Percentiles rank a stretch among this genome's conserved stretches.
phyloP scores from a whole-genome alignment of 2,888 invertebrate genomes.

The Phaonia tiefii region DNA sequence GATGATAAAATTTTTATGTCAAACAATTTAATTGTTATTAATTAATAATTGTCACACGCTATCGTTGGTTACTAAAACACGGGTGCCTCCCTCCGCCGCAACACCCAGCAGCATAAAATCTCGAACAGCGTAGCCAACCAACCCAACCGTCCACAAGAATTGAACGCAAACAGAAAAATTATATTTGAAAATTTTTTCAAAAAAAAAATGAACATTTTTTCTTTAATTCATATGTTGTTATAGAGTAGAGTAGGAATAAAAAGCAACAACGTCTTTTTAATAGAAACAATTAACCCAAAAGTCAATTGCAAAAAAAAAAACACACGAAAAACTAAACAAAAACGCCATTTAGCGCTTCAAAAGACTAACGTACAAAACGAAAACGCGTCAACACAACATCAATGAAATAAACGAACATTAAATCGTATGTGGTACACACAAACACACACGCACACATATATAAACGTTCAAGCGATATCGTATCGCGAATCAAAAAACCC shows the following conservation, averaged over 20 bases:
- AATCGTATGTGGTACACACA: background rate
- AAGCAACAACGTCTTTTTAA: slow-evolving; percentile 62
- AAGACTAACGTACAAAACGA: background rate
- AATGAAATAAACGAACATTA: slow-evolving; percentile 34
- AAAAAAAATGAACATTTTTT: slow-evolving; percentile 48
- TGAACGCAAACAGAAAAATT: slow-evolving; percentile 30
- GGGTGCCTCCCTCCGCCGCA: background rate
- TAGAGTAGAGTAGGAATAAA: slow-evolving; percentile 39
- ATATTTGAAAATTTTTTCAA: slow-evolving; percentile 25
- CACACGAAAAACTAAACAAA: slow-evolving; percentile 5
- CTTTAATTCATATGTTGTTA: slow-evolving; percentile 26
- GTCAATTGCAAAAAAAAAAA: slow-evolving; percentile 64
- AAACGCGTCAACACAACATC: slow-evolving; percentile 32
- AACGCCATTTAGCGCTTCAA: slow-evolving; percentile 1
- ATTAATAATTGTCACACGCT: slow-evolving; percentile 66
- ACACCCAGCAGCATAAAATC: slow-evolving; percentile 1
- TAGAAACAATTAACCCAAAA: slow-evolving; percentile 70
- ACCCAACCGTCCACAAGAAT: slow-evolving; percentile 36
- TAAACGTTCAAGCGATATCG: background rate
- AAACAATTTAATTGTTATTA: slow-evolving; percentile 65
- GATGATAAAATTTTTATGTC: slow-evolving; percentile 61
- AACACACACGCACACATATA: background rate
- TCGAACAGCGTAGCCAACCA: slow-evolving; percentile 3
- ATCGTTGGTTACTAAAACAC: slow-evolving; percentile 31
- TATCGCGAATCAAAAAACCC: slow-evolving; percentile 16